Evolutionary conservation across 2,113 vertebrate genomes (phyloP).

Genomic region (Plotosus lineatus): DNA sequence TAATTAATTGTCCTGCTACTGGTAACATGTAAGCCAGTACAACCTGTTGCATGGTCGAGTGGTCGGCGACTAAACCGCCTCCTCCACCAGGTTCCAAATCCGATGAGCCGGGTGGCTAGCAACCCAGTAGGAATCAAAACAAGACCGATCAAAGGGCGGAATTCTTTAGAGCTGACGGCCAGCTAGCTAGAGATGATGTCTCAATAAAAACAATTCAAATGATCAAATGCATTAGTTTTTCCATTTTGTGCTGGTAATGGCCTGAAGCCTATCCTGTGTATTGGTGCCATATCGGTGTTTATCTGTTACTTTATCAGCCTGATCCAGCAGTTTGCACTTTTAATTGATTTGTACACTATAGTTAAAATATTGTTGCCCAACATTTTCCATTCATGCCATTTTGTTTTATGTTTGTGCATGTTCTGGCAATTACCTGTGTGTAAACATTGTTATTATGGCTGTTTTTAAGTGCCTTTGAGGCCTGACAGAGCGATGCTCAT

Average conservation of each 20-base stretch:
- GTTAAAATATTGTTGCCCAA: neutral
- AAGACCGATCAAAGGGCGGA: no score
- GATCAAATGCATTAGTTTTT: neutral
- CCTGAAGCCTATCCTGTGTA: neutral
- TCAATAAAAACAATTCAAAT: neutral
- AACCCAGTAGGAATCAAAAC: no score
- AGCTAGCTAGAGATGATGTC: no score
- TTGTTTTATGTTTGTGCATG: neutral
- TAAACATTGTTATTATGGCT: neutral
- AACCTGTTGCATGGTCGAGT: no score
- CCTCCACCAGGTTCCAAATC: no score
- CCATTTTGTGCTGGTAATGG: neutral
- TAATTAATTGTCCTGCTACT: no score
- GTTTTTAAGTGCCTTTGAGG: neutral
- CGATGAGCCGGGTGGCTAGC: no score
- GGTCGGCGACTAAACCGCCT: no score
- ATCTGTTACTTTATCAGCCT: neutral
- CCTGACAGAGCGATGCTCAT: neutral
- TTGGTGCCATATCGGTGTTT: neutral
- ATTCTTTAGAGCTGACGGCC: no score
- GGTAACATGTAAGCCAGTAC: no score
- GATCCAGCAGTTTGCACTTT: neutral
- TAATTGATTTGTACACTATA: neutral
- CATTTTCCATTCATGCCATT: neutral
- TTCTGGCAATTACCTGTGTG: neutral